phyloP scores from a whole-genome alignment of 2,888 invertebrate species.

The Ormyrus rosae region DNA sequence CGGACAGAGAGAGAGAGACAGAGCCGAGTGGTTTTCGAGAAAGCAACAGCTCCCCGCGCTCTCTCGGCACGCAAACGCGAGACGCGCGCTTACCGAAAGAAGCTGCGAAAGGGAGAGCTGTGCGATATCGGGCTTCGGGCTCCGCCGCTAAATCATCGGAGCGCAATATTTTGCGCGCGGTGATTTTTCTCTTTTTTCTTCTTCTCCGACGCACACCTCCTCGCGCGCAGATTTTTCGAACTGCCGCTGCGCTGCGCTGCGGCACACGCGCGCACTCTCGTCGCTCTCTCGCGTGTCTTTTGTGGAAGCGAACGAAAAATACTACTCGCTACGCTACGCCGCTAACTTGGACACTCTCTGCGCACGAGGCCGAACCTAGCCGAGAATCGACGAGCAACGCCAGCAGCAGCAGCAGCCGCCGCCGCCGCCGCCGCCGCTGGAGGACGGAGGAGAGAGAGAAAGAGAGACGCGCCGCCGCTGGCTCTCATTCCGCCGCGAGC shows the following conservation, averaged over 20 bases:
- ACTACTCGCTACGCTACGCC: conserved; percentile 36
- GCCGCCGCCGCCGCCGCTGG: conserved; percentile 49
- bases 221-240: background rate
- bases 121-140: background rate
- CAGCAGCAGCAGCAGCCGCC: conserved; percentile 35
- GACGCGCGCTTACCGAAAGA: background rate
- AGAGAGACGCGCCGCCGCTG: conserved; percentile 32
- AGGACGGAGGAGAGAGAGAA: conserved; percentile 5
- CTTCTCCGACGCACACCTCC: too few species aligned
- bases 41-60: conserved; percentile 28
- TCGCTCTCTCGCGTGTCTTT: conserved; percentile 19
- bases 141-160: conserved; percentile 1
- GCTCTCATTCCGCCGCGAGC: conserved; percentile 70
- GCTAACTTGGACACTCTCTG: conserved; percentile 57
- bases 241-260: background rate
- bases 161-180: too few species aligned
- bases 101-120: background rate
- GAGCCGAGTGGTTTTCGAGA: conserved; percentile 34
- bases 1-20: conserved; percentile 6
- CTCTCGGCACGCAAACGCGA: background rate
- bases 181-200: too few species aligned
- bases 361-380: conserved; percentile 52
- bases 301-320: conserved; percentile 25
- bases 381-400: conserved; percentile 56
- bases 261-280: background rate